These are phyloP conservation scores for Microchrysa polita DNA, from an alignment of 2,888 invertebrate species.

Conservation along the genomic window DNA sequence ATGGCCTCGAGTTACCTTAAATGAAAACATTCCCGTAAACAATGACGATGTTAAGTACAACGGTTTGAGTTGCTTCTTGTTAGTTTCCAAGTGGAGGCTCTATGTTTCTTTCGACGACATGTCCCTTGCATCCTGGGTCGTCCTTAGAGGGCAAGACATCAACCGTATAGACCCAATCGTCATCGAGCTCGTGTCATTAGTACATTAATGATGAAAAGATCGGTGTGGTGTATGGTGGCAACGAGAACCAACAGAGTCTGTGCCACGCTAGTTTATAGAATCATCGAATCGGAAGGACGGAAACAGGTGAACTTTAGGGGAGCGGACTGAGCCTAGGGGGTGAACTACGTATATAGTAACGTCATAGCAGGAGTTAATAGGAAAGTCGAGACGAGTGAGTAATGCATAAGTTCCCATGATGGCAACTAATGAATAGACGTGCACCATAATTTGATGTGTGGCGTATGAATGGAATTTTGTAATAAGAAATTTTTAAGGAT, in stretches of 20 bases:
- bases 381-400: slow-evolving; percentile 28
- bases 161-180: not conserved
- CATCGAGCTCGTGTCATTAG: slow-evolving; percentile 22
- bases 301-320: not conserved
- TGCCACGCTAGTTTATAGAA: not conserved
- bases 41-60: slow-evolving; percentile 46
- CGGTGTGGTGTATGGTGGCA: not conserved
- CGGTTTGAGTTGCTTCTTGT: slow-evolving; percentile 44
- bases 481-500: slow-evolving; percentile 10
- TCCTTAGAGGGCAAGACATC: not conserved
- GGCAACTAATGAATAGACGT: slow-evolving; percentile 23
- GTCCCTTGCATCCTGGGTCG: not conserved
- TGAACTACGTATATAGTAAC: not conserved
- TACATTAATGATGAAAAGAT: slow-evolving; percentile 5
- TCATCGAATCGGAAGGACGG: not conserved
- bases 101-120: not conserved
- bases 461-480: slow-evolving; percentile 24
- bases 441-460: slow-evolving; percentile 18
- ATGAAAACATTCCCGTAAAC: slow-evolving; percentile 47
- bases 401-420: slow-evolving; percentile 20
- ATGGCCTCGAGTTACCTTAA: slow-evolving; percentile 45
- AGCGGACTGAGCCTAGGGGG: too few species aligned
- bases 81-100: slow-evolving; percentile 37
- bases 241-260: not conserved
- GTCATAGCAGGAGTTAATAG: slow-evolving; percentile 28